Evolutionary conservation across 1,140 invertebrate species (phyloP).

Genomic region (Artemia franciscana): DNA sequence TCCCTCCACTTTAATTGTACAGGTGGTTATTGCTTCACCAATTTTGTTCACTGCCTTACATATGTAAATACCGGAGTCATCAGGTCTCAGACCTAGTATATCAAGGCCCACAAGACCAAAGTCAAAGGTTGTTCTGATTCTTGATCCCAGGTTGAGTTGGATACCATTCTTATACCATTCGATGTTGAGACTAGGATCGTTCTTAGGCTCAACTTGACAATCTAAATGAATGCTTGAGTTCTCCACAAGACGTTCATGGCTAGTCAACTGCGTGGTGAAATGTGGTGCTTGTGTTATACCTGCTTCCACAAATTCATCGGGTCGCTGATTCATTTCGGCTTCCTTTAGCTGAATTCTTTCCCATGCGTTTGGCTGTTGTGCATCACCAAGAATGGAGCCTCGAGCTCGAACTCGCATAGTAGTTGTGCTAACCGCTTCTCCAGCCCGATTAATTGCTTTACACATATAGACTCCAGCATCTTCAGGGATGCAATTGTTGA

Average conservation of each 20-base stretch:
- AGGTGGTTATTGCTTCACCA: slow-evolving; percentile 75
- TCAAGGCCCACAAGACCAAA: slow-evolving; percentile 81
- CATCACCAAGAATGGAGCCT: slow-evolving; percentile 44
- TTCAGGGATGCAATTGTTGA: slow-evolving; percentile 59
- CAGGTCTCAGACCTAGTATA: slow-evolving; percentile 54
- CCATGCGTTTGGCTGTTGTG: slow-evolving; percentile 64
- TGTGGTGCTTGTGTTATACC: slow-evolving; percentile 62
- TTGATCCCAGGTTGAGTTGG: slow-evolving; percentile 48
- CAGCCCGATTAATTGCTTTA: slow-evolving; percentile 68
- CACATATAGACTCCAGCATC: slow-evolving; percentile 82
- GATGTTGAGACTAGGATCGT: slow-evolving; percentile 66
- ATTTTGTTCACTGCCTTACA: slow-evolving; percentile 72
- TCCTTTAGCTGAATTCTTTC: slow-evolving; percentile 45
- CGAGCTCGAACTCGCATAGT: slow-evolving; percentile 60
- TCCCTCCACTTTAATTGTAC: slow-evolving; percentile 61
- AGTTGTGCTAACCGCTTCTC: slow-evolving; percentile 72
- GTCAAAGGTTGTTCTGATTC: slow-evolving; percentile 68
- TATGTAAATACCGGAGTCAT: slow-evolving; percentile 81
- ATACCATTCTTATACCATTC: slow-evolving; percentile 85
- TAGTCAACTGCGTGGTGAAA: slow-evolving; percentile 70
- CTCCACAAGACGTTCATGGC: slow-evolving; percentile 60
- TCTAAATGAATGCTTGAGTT: slow-evolving; percentile 77
- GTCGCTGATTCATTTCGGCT: slow-evolving; percentile 53
- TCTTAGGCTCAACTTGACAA: slow-evolving; percentile 81
- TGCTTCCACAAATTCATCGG: slow-evolving; percentile 54